Conservation (phyloP, 1,140 invertebrate genomes). For the Sitophilus oryzae region DNA sequence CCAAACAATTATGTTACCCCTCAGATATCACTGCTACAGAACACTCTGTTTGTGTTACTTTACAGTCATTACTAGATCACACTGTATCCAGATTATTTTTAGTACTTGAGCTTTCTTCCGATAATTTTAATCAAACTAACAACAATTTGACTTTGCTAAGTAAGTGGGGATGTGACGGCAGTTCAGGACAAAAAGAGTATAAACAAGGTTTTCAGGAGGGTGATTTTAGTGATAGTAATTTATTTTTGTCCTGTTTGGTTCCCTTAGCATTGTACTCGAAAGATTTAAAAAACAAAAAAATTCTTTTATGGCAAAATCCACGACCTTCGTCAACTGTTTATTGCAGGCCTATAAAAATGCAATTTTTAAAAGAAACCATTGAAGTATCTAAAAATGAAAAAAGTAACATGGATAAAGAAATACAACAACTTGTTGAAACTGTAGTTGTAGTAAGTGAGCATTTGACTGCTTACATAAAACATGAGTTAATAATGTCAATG, state of each 20-base stretch:
- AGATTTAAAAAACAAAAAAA: neutral
- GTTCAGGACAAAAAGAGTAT: too few relatives aligned
- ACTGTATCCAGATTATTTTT: too few relatives aligned
- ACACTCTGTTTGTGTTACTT: constrained; percentile 9
- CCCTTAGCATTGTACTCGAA: constrained; percentile 9
- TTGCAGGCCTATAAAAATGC: constrained; percentile 11
- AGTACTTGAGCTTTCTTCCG: constrained; percentile 2
- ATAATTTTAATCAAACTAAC: constrained; percentile 11
- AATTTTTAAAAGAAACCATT: constrained; percentile 8
- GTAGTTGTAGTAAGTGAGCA: constrained; percentile 4
- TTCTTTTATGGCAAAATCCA: too few relatives aligned
- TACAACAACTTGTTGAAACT: constrained; percentile 6
- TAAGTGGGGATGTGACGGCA: too few relatives aligned
- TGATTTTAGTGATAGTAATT: constrained; percentile 8
- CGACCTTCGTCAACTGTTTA: too few relatives aligned
- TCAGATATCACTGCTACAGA: too few relatives aligned
- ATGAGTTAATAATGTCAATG: too few relatives aligned
- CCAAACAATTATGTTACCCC: too few relatives aligned
- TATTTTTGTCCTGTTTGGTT: constrained; percentile 8
- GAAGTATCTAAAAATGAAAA: constrained; percentile 10
- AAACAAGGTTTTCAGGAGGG: too few relatives aligned
- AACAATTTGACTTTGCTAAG: too few relatives aligned
- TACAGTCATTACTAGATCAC: too few relatives aligned
- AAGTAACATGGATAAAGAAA: too few relatives aligned
- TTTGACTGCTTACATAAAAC: constrained; percentile 3